Evolutionary conservation across 64 coral and sea anemone genomes (phyloP).

Genomic region (Montipora cactus): DNA sequence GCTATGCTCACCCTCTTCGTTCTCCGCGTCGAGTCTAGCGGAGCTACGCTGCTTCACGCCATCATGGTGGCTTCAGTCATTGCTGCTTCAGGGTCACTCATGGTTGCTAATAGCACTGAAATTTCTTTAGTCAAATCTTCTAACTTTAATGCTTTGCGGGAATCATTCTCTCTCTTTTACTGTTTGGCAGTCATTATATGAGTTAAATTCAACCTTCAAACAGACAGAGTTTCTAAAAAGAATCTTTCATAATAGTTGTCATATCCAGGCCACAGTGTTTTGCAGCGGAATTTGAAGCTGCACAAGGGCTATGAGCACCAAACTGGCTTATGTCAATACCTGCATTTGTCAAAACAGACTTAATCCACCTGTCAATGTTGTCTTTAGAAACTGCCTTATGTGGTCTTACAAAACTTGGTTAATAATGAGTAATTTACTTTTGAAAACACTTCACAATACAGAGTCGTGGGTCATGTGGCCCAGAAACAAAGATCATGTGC

Average conservation of each 20-base stretch:
- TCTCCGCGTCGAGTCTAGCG: no score
- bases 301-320: constrained; percentile 39
- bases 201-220: no score
- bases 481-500: background rate
- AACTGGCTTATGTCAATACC: constrained; percentile 24
- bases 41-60: no score
- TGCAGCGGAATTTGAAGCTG: constrained; percentile 32
- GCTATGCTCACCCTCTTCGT: no score
- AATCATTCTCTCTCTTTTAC: no score
- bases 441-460: constrained; percentile 29
- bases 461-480: constrained; percentile 11
- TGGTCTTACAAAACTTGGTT: constrained; percentile 46
- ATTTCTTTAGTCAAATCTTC: no score
- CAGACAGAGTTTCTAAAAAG: background rate
- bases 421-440: constrained; percentile 6
- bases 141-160: no score
- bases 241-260: constrained; percentile 64
- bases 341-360: background rate
- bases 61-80: no score
- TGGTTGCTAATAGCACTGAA: no score
- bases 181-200: no score
- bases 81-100: no score
- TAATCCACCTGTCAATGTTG: constrained; percentile 37
- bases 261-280: constrained; percentile 27
- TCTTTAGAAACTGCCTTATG: constrained; percentile 45